phyloP scores from a whole-genome alignment of 2,113 vertebrate genomes.

The Garra rufa region DNA sequence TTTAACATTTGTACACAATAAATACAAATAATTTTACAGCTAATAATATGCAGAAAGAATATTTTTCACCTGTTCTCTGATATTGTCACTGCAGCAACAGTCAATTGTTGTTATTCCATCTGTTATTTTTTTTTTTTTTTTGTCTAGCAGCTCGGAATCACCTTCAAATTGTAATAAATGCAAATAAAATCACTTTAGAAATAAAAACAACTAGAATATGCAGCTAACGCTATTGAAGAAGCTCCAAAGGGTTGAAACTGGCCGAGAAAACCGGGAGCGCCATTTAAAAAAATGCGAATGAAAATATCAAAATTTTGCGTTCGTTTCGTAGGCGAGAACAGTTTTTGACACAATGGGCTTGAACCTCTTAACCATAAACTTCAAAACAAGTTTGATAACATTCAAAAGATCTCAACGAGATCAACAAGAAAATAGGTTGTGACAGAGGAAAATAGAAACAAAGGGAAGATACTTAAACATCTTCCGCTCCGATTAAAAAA shows the following conservation, averaged over 20 bases:
- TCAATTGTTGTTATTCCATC: constrained; percentile 66
- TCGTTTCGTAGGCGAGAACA: constrained; percentile 58
- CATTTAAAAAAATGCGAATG: constrained; percentile 13
- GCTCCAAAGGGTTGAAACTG: constrained; percentile 66
- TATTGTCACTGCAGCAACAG: constrained; percentile 81
- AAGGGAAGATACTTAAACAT: constrained; percentile 54
- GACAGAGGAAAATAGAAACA: constrained; percentile 46
- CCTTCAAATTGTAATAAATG: constrained; percentile 79
- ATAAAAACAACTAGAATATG: constrained; percentile 73
- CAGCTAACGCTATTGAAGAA: constrained; percentile 51
- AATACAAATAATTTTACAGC: constrained; percentile 99
- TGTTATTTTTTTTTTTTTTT: constrained; percentile 18
- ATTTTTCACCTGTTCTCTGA: constrained; percentile 79
- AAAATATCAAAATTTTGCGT: constrained; percentile 40
- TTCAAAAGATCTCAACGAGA: constrained; percentile 85
- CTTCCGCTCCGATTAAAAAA: constrained; percentile 49
- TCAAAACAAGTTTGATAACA: constrained; percentile 91
- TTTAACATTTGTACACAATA: constrained; percentile 99
- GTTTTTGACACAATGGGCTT: constrained; percentile 62
- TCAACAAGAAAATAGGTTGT: constrained; percentile 76
- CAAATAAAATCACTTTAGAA: constrained; percentile 80
- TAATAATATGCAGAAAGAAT: constrained; percentile 90
- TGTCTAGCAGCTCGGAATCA: constrained; percentile 85
- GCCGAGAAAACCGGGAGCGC: constrained; percentile 62
- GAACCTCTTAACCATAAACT: constrained; percentile 81